Evolutionary conservation across 1,140 invertebrate genomes (phyloP), one percentile per base, ranked within the genome.

Genomic region (Drosophila suzukii): DNA sequence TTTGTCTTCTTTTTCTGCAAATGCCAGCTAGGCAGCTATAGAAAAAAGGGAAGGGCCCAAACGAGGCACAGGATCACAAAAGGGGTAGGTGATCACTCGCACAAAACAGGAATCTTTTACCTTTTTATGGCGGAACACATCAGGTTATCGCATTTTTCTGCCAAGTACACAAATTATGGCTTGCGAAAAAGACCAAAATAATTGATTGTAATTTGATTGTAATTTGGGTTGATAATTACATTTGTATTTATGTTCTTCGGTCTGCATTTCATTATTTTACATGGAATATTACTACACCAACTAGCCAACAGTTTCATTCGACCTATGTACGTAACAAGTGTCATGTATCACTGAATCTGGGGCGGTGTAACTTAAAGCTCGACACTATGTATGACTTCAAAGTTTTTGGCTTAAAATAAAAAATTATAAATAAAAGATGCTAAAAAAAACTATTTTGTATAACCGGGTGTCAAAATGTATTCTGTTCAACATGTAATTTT

Each of bases 1-100:
- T 67, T 38, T 56, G 13, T 54, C 27, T 47, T 63, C 34, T 34
- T 32, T 65, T 51, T 66, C 46, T 71, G 65, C 68, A 71, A 71
- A 71, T 71, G 53, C 65, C 65, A 71, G 43, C 49, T 15, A 63
- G 65, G 38, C 47, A 66, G 20, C 47, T 32, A 46, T 20, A 68
- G 32, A 24, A 63, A 46, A 68, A 70, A 56, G 65, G 66, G 44
- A 57, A 49, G 51, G 66, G 65, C 68, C 53, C 7, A 12, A 36
- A 36, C 38, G 27, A 49, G 27, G 65, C 30, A 44, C 51, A 65
- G 65, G 65, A 68, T 68, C 60, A 34, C 38, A n/a, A 34, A 46
- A 61, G 57, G 15, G 51, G 51, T 36, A 20, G 17, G n/a, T 54
- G 51, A 54, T 53, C 50, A 53, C 20, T 63, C 13, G 39, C 59